A percentile compares a stretch with the other conserved stretches of the same genome.
Conservation (phyloP, 2,888 invertebrate genomes). For the Acanthosoma haemorrhoidale region DNA sequence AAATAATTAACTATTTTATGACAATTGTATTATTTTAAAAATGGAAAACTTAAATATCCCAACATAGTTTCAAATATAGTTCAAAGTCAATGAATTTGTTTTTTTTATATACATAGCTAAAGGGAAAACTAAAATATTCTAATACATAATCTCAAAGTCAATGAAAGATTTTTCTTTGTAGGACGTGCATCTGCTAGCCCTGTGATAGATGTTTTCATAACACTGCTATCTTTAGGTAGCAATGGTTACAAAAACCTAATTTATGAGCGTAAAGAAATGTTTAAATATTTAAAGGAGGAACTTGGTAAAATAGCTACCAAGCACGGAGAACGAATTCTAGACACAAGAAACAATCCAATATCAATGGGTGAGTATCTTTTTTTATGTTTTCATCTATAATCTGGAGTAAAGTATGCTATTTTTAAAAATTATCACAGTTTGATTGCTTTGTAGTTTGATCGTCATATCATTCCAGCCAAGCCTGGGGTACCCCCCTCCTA, state of each 20-base stretch:
- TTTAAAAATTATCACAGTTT: too few species aligned
- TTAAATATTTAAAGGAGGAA: conserved; percentile 55
- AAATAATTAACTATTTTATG: too few species aligned
- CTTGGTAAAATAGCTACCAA: conserved; percentile 53
- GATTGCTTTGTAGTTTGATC: too few species aligned
- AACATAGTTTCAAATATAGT: too few species aligned
- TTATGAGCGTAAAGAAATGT: conserved; percentile 56
- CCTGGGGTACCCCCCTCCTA: too few species aligned
- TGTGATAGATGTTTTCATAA: conserved; percentile 68
- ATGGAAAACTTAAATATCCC: too few species aligned
- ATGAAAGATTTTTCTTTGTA: conserved; percentile 40
- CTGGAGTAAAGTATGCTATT: too few species aligned
- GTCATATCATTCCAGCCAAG: too few species aligned
- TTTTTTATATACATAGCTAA: too few species aligned
- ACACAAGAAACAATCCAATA: conserved; percentile 62
- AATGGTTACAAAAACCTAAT: conserved; percentile 58
- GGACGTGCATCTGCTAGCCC: conserved; percentile 69
- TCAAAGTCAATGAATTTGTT: too few species aligned
- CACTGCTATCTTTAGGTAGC: conserved; percentile 63
- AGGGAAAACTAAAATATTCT: not conserved
- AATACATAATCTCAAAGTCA: not conserved
- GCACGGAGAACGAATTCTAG: conserved; percentile 56
- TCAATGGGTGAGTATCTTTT: conserved; percentile 57
- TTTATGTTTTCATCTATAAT: too few species aligned
- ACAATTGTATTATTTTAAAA: too few species aligned